Evolutionary conservation across 2,888 invertebrate species (phyloP), one percentile per base, ranked within the genome.

Genomic region (Stenchaetothrips biformis): DNA sequence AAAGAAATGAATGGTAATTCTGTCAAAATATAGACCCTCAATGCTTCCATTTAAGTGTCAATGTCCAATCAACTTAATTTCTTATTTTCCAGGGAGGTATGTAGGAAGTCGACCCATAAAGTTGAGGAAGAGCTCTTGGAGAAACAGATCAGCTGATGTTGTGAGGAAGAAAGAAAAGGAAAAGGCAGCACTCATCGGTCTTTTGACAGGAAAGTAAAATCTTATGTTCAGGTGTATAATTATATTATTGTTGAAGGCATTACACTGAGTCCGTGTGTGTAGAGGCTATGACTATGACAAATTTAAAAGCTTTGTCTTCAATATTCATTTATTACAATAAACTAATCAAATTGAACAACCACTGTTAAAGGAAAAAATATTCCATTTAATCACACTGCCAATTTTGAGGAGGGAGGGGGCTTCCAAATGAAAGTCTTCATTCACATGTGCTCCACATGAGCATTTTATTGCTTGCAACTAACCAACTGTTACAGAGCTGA

Each of bases 91-190:
- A 96, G 96, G 99, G 25, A 94, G 98, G 81, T 99, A 99, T 87
- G 99, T 99, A 0, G 99, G 99, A 81, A 99, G 98, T 85, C 91
- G 99, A 67, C 99, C 99, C 0, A 99, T 99, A 82, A 99, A 99
- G 87, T 88, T 99, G 81, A 89, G 99, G 37, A 99, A 99, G 88
- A 98, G 98, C 86, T 93, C 93, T 0, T 99, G 99, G 99, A 94
- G 93, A 85, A 95, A 95, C 83, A 90, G 99, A 82, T 95, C 96
- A 85, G 89, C 98, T 16, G 98, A 99, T 83, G 91, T 95, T 0
- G 98, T 98, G 0, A 91, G 95, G 83, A 98, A 97, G 88, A 99
- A 99, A 87, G 97, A 97, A 86, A 97, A 96, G 84, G 97, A 98
- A 85, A 98, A 98, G 85, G 94, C 95, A 81, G 92, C 94, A 0